Percentiles rank a stretch among this genome's conserved stretches.
Conservation (phyloP, 2,797 vertebrate genomes). For the Acipenser oxyrinchus region DNA sequence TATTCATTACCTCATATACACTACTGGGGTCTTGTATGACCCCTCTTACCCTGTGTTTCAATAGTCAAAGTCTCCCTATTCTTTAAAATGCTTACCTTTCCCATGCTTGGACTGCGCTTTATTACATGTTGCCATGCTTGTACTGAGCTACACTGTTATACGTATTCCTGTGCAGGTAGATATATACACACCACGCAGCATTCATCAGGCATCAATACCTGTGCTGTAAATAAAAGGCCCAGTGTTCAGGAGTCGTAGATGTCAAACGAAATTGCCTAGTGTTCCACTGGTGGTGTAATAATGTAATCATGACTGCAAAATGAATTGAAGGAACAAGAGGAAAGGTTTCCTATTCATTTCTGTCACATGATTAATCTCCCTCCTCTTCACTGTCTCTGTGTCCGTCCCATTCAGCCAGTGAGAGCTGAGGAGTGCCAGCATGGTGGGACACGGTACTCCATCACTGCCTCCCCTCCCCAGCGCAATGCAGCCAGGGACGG, state of each 20-base stretch:
- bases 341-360: not conserved
- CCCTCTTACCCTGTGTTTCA: no score
- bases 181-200: not conserved
- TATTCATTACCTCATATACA: no score
- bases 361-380: constrained; percentile 6
- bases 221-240: not conserved
- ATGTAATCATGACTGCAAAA: constrained; percentile 12
- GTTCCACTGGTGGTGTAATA: constrained; percentile 4
- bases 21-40: no score
- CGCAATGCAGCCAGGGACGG: not conserved
- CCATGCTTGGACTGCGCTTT: no score
- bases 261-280: constrained; percentile 2
- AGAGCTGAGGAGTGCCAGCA: not conserved
- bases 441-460: not conserved
- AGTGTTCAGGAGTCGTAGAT: not conserved
- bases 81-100: no score
- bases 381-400: not conserved
- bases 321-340: not conserved
- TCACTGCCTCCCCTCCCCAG: not conserved
- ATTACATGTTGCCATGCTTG: no score
- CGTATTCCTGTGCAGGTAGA: not conserved
- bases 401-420: not conserved
- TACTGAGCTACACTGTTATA: no score
- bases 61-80: no score
- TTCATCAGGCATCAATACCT: not conserved